Evolutionary conservation across 2,113 vertebrate genomes (phyloP).

Genomic region (Eulacestoma nigropectus): DNA sequence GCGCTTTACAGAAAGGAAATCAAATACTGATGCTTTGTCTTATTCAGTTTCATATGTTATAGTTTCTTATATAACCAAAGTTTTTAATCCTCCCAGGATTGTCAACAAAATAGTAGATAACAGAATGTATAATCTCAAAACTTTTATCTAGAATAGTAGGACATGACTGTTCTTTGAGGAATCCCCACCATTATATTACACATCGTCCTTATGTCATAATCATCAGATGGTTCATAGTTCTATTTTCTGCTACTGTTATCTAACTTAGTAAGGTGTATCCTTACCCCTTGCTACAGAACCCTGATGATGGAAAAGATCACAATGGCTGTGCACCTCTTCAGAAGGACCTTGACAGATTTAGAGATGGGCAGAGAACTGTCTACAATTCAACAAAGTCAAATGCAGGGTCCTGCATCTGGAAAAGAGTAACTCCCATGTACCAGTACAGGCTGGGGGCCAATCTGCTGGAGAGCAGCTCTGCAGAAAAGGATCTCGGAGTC

Average conservation of each 20-base stretch:
- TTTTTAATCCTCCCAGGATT: not conserved
- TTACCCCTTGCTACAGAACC: not conserved
- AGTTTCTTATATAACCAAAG: not conserved
- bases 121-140: not conserved
- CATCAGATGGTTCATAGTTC: not conserved
- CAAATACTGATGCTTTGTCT: not conserved
- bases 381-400: not conserved
- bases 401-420: not conserved
- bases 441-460: fast-evolving
- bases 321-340: not conserved
- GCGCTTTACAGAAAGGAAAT: not conserved
- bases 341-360: not conserved
- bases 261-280: not conserved
- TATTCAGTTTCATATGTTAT: not conserved
- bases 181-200: not conserved
- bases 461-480: not conserved
- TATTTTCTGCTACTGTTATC: not conserved
- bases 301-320: not conserved
- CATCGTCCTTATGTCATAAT: not conserved
- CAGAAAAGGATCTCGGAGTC: not conserved
- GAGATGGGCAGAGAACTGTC: not conserved
- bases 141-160: not conserved
- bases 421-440: not conserved
- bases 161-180: not conserved
- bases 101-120: not conserved